Evolutionary conservation across 1,140 invertebrate genomes (phyloP), one percentile per base, ranked within the genome.

Genomic region (Hylaeus volcanicus): DNA sequence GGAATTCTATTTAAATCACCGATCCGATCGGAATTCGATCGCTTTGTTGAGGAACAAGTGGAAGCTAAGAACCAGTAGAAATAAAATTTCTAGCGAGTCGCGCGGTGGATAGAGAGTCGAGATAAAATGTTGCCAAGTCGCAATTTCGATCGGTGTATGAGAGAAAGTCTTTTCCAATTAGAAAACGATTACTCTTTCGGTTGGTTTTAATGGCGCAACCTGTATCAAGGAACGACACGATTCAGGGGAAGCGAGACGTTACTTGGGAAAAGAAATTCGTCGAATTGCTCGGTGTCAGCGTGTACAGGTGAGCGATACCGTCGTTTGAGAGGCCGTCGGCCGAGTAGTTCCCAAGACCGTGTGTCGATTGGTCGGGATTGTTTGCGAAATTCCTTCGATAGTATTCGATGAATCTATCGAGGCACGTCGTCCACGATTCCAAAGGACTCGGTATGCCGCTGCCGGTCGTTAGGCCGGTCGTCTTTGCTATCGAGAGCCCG

Each of bases 341-440:
- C 87, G 73, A 88, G 83, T 83, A 89, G 92, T 93, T 93, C 92
- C 92, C 92, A 92, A 91, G 87, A 83, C 82, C 81, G 89, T 91
- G 89, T 92, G 92, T 93, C 92, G 91, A 93, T 93, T 91, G 92
- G 89, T 89, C 89, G 89, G 90, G 87, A 92, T 92, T 91, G 89
- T 92, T 93, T 89, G 91, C 86, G 89, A 92, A 92, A 93, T 93
- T 93, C 92, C 84, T 93, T 93, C 92, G 90, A 93, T 93, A 93
- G 92, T 93, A 93, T 93, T 93, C 92, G 92, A 93, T 93, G 92
- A 93, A 93, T 93, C 92, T 93, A 93, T 93, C 89, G 92, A 93
- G 91, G 92, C 92, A 92, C 88, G 91, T 92, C 90, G 91, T 80
- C 79, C 81, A 74, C 87, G 88, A 88, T 88, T 89, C 85, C 86